These are phyloP conservation scores for Malurus leucopterus DNA, from an alignment of 2,797 vertebrate genomes.

Conservation along the genomic window DNA sequence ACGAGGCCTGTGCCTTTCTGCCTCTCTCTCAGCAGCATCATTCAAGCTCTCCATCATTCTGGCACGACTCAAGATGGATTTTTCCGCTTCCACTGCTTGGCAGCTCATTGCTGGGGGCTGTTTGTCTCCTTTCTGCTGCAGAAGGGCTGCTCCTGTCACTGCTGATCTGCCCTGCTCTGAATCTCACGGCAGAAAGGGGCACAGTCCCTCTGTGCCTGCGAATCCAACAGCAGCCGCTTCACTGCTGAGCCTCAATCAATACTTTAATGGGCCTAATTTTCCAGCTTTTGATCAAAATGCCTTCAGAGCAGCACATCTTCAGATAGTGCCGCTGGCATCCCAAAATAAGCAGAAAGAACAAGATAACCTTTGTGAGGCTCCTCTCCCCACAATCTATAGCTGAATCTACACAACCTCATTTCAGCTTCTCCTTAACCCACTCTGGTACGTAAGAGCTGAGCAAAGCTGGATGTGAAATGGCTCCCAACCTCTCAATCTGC, in stretches of 20 bases:
- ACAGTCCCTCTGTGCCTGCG: not conserved
- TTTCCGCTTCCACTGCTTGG: not conserved
- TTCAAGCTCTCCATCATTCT: not conserved
- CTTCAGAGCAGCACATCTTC: not conserved
- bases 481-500: not conserved
- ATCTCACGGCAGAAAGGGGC: not conserved
- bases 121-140: not conserved
- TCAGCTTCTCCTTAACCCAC: not conserved
- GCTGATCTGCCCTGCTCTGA: not conserved
- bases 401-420: not conserved
- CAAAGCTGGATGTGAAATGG: not conserved
- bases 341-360: conserved; percentile 9
- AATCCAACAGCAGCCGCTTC: not conserved
- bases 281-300: conserved; percentile 19
- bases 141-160: not conserved
- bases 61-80: not conserved
- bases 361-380: not conserved
- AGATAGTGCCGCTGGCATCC: not conserved
- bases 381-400: not conserved
- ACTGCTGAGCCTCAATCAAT: not conserved
- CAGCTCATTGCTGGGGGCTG: not conserved
- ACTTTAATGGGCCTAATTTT: conserved; percentile 9
- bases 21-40: not conserved
- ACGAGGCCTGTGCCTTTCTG: accelerated
- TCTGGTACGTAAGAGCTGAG: not conserved